Evolutionary conservation across 2,888 invertebrate species (phyloP), one percentile per base, ranked within the genome.

Genomic region (Epiblema foenella): DNA sequence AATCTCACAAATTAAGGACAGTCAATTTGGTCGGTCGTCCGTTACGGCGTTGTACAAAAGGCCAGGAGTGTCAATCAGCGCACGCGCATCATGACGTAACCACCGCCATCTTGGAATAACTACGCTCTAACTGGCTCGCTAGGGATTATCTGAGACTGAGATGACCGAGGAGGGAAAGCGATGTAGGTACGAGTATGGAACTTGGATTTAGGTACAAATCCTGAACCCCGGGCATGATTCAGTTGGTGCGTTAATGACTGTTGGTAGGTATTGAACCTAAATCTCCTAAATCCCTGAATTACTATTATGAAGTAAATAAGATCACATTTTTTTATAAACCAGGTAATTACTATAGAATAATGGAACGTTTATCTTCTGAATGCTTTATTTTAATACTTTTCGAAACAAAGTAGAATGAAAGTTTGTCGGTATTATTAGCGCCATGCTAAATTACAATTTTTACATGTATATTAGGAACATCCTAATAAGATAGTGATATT

Each of bases 61-160:
- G 78, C 85, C 85, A 75, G 84, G 87, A 87, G 84, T 81, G 82
- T 85, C 85, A 87, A 89, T 87, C 87, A 86, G 79, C 83, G 81
- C 79, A 75, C 79, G 83, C 83, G 81, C 80, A 79, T 72, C 66
- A 67, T 81, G 77, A 85, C 84, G 84, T 86, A 85, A 86, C 76
- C 74, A 79, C 78, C 78, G 86, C 87, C 85, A 87, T 87, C 81
- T 86, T 85, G 79, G 73, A 75, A 75, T 76, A 71, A 73, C 74
- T 76, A 77, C 73, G 74, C 68, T 78, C 9, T n/a, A 11, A 9
- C n/a, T 17, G 56, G 29, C 10, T 17, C 37, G 37, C 37, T 37
- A 20, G 37, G 42, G 20, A 59, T 20, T 24, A 59, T 29, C 46
- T 18, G 60, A 24, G n/a, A 24, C 24, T 3, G 17, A n/a, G 59